A percentile compares a stretch with the other conserved stretches of the same genome.
phyloP scores from a whole-genome alignment of 2,797 vertebrate species.

The Scleropages formosus region DNA sequence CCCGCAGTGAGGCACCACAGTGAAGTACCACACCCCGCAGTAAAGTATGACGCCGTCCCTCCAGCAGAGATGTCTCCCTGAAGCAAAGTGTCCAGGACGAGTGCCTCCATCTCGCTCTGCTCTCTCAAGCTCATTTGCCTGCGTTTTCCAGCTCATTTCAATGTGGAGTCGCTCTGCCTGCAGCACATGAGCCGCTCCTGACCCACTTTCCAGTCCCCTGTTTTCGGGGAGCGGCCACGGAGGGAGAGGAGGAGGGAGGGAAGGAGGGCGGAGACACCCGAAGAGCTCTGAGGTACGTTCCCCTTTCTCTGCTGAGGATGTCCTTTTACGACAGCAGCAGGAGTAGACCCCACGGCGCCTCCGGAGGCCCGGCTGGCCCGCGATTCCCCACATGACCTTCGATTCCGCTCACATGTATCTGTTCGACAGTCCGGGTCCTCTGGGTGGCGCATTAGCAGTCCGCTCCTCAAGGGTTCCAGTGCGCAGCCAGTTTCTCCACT shows the following conservation, averaged over 20 bases:
- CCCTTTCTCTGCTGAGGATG: conserved; percentile 10
- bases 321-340: too few relatives aligned
- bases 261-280: background rate
- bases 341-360: too few relatives aligned
- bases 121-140: conserved; percentile 71
- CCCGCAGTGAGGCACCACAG: too few relatives aligned
- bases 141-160: conserved; percentile 75
- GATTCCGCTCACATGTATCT: too few relatives aligned
- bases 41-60: background rate
- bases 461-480: too few relatives aligned
- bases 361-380: too few relatives aligned
- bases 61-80: background rate
- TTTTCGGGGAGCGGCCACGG: background rate
- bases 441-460: too few relatives aligned
- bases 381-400: too few relatives aligned
- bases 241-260: background rate
- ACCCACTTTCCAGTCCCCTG: conserved; percentile 62
- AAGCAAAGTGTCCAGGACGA: background rate
- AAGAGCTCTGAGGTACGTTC: background rate
- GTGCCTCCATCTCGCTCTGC: conserved; percentile 5
- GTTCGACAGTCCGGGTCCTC: too few relatives aligned
- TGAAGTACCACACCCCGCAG: background rate
- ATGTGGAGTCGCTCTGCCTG: conserved; percentile 57
- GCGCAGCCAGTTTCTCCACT: too few relatives aligned
- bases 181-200: conserved; percentile 62